A percentile compares a stretch with the other conserved stretches of the same genome.
These are phyloP conservation scores for Drosophila peninsularis DNA, from an alignment of 2,888 invertebrate species.

Conservation along the genomic window DNA sequence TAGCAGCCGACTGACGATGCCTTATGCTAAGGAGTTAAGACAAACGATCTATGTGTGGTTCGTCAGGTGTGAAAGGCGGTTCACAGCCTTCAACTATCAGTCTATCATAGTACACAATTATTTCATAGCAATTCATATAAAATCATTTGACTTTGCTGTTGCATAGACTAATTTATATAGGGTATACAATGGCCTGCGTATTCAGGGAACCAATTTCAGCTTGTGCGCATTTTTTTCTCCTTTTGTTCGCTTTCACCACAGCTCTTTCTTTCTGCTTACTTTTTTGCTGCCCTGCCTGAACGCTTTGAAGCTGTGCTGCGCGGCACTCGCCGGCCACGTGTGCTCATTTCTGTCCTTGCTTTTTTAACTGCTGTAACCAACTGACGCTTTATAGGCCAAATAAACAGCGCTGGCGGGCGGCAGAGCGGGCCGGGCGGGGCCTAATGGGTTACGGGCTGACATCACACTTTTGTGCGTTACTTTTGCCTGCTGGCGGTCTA, in stretches of 20 bases:
- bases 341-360: constrained; percentile 51
- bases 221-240: background rate
- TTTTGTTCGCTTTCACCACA: constrained; percentile 42
- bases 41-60: too few species aligned
- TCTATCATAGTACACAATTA: too few species aligned
- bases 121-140: too few species aligned
- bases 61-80: too few species aligned
- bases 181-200: constrained; percentile 2
- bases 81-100: too few species aligned
- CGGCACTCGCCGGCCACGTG: constrained; percentile 50
- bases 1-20: background rate
- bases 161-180: constrained; percentile 5
- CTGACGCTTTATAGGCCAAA: constrained; percentile 79
- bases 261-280: constrained; percentile 5
- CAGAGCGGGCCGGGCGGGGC: background rate
- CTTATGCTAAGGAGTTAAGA: background rate
- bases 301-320: constrained; percentile 71
- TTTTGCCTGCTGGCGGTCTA: constrained; percentile 59
- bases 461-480: constrained; percentile 69
- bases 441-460: constrained; percentile 53
- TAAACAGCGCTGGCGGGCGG: constrained; percentile 64
- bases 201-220: background rate
- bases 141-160: background rate
- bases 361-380: constrained; percentile 53
- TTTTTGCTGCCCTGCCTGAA: constrained; percentile 49